phyloP scores from a whole-genome alignment of 1,140 invertebrate species.

The Helicoverpa armigera region DNA sequence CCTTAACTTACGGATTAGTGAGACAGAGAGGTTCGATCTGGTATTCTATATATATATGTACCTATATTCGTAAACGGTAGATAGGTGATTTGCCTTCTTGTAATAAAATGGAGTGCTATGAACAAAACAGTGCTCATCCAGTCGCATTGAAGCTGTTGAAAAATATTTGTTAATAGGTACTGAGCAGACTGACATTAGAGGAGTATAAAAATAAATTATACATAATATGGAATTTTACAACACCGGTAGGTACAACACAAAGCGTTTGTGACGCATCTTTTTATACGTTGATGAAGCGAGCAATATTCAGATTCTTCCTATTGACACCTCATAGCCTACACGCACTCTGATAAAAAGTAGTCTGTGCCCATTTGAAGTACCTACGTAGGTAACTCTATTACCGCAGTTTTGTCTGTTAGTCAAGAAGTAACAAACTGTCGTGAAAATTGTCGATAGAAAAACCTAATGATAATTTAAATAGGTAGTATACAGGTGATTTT shows the following conservation, averaged over 20 bases:
- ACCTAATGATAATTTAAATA: too few relatives aligned
- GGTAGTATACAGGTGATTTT: too few relatives aligned
- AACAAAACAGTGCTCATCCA: slow-evolving; percentile 15
- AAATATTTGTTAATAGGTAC: slow-evolving; percentile 8
- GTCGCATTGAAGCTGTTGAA: neutral
- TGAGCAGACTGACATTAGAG: slow-evolving; percentile 6
- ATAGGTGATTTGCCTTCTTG: neutral
- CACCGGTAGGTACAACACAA: slow-evolving; percentile 5
- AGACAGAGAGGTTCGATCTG: slow-evolving; percentile 39
- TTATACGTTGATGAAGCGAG: neutral
- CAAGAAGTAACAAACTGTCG: too few relatives aligned
- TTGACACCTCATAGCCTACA: too few relatives aligned
- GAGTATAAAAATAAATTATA: neutral
- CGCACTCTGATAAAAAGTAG: too few relatives aligned
- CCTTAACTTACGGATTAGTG: slow-evolving; percentile 15
- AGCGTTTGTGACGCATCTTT: slow-evolving; percentile 33
- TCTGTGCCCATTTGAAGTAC: too few relatives aligned
- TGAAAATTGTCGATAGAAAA: too few relatives aligned
- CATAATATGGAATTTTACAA: slow-evolving; percentile 33
- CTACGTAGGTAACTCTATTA: neutral
- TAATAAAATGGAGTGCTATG: slow-evolving; percentile 2
- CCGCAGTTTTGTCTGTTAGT: neutral
- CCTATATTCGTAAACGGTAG: slow-evolving; percentile 11
- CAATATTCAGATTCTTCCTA: neutral
- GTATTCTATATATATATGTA: neutral